Conservation (phyloP, 2,113 vertebrate genomes). For the Dolichallabes microphthalmus region DNA sequence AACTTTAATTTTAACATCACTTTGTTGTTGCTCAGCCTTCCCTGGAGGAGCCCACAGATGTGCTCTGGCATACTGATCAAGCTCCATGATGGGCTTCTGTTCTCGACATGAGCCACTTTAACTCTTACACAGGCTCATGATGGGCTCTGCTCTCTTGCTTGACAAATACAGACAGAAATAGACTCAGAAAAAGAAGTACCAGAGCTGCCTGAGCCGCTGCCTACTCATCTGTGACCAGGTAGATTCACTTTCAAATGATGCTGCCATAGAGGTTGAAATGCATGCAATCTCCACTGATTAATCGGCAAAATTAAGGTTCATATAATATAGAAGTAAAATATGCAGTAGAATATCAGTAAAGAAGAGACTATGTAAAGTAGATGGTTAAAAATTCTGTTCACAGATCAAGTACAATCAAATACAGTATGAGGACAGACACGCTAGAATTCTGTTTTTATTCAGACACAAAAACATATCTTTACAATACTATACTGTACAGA, state of each 20-base stretch:
- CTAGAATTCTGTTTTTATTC: conserved; percentile 52
- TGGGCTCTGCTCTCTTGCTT: conserved; percentile 39
- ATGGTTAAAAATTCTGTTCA: not conserved
- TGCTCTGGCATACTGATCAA: conserved; percentile 54
- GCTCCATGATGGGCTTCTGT: conserved; percentile 58
- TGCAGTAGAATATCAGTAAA: not conserved
- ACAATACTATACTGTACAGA: conserved; percentile 48
- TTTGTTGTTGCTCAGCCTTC: conserved; percentile 61
- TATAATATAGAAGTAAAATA: not conserved
- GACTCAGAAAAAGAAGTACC: conserved; percentile 23
- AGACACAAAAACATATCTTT: conserved; percentile 51
- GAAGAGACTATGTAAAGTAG: not conserved
- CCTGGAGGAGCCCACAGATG: conserved; percentile 55
- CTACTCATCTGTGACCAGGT: conserved; percentile 29
- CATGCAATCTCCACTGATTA: conserved; percentile 11
- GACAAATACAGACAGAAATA: conserved; percentile 53
- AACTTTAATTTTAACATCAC: conserved; percentile 63
- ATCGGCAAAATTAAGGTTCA: not conserved
- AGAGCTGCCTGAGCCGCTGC: not conserved
- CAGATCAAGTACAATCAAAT: conserved; percentile 57
- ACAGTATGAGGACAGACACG: conserved; percentile 48
- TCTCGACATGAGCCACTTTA: conserved; percentile 45
- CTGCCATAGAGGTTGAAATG: not conserved
- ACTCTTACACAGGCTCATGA: conserved; percentile 41
- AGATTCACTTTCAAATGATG: conserved; percentile 19